Evolutionary conservation across 2,113 vertebrate species (phyloP).

Genomic region (Bufo gargarizans): DNA sequence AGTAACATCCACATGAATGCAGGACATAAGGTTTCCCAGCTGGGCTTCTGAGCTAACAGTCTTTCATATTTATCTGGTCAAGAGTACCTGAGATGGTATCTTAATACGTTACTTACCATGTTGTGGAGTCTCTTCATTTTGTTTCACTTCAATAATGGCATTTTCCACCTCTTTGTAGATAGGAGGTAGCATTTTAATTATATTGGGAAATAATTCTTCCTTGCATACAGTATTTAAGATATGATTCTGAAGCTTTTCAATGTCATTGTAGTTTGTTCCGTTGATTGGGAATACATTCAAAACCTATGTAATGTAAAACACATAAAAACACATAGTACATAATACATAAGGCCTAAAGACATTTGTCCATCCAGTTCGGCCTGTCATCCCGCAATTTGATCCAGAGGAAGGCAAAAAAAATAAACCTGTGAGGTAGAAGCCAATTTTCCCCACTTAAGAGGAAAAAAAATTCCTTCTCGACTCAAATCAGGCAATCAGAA

Average conservation of each 20-base stretch:
- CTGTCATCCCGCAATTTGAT: too few relatives aligned
- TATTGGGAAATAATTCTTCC: constrained; percentile 67
- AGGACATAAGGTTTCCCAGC: too few relatives aligned
- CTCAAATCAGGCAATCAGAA: too few relatives aligned
- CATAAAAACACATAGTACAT: not conserved
- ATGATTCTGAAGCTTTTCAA: constrained; percentile 54
- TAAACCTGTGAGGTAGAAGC: too few relatives aligned
- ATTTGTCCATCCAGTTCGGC: too few relatives aligned
- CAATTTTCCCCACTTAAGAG: too few relatives aligned
- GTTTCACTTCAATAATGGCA: constrained; percentile 57
- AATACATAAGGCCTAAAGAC: too few relatives aligned
- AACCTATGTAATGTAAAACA: not conserved
- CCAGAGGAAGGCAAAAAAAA: too few relatives aligned
- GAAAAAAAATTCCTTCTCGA: too few relatives aligned
- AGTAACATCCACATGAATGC: too few relatives aligned
- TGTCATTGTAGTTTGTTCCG: constrained; percentile 35
- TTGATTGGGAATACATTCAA: not conserved
- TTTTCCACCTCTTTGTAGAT: constrained; percentile 67
- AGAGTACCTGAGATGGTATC: not conserved
- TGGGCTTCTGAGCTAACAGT: too few relatives aligned
- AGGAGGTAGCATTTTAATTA: constrained; percentile 62
- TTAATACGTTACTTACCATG: constrained; percentile 63
- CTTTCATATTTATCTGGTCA: not conserved
- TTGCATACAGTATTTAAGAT: constrained; percentile 64
- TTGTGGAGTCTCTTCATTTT: constrained; percentile 58